phyloP scores from a whole-genome alignment of 1,140 invertebrate species.

The Nebria ingens region DNA sequence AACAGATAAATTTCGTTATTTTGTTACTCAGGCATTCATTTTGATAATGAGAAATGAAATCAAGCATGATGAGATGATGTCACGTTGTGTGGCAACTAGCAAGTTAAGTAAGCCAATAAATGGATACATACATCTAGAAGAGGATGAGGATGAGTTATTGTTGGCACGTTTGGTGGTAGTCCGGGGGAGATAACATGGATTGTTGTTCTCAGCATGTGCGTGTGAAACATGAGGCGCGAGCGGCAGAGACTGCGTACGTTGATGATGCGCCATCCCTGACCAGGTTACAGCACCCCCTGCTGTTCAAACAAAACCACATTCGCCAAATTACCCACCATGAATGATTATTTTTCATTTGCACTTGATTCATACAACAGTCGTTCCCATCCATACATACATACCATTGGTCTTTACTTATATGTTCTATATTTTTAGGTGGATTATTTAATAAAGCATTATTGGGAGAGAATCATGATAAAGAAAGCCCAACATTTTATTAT shows the following conservation, averaged over 20 bases:
- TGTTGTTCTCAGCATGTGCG: slow-evolving; percentile 15
- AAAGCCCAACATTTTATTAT: too few relatives aligned
- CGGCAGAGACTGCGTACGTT: slow-evolving; percentile 54
- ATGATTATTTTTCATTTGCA: too few relatives aligned
- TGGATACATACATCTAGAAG: slow-evolving; percentile 30
- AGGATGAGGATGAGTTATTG: slow-evolving; percentile 17
- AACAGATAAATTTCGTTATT: too few relatives aligned
- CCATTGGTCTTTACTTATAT: too few relatives aligned
- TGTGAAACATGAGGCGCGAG: slow-evolving; percentile 28
- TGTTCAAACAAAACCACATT: slow-evolving; percentile 15
- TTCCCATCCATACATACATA: background rate
- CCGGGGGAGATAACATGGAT: slow-evolving; percentile 20
- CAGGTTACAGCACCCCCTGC: slow-evolving; percentile 24
- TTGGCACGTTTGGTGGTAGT: slow-evolving; percentile 20
- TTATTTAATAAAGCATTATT: too few relatives aligned
- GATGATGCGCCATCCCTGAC: slow-evolving; percentile 37
- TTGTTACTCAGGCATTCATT: too few relatives aligned
- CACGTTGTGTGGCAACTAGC: too few relatives aligned
- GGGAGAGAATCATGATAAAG: too few relatives aligned
- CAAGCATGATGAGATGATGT: too few relatives aligned
- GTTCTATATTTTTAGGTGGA: too few relatives aligned
- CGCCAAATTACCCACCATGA: slow-evolving; percentile 1
- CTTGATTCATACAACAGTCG: background rate
- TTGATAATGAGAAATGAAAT: too few relatives aligned
- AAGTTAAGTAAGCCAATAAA: background rate